These are phyloP conservation scores for Cichlasoma orientale DNA, from an alignment of 2,797 vertebrate genomes.

Conservation along the genomic window DNA sequence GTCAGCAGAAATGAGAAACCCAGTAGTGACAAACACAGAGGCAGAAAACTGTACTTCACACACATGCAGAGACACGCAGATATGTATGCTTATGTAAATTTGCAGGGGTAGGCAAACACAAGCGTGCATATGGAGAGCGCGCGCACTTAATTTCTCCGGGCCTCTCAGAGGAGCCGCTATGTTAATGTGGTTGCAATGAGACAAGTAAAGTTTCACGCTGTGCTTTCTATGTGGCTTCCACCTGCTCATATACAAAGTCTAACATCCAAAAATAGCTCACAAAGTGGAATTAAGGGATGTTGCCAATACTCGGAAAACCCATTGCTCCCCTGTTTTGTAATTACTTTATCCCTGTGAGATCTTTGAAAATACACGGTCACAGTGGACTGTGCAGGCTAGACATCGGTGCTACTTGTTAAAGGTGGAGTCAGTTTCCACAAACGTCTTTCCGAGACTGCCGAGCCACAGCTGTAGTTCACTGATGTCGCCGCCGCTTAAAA, in stretches of 20 bases:
- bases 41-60: slow-evolving; percentile 29
- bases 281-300: slow-evolving; percentile 42
- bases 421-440: slow-evolving; percentile 37
- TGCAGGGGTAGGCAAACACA: slow-evolving; percentile 33
- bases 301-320: slow-evolving; percentile 40
- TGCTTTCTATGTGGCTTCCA: slow-evolving; percentile 22
- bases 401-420: slow-evolving; percentile 55
- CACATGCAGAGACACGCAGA: slow-evolving; percentile 42
- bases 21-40: slow-evolving; percentile 22
- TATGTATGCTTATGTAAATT: slow-evolving; percentile 58
- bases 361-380: slow-evolving; percentile 43
- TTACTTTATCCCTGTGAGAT: slow-evolving; percentile 60
- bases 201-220: slow-evolving; percentile 24
- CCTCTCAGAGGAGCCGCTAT: slow-evolving; percentile 40
- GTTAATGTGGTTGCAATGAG: slow-evolving; percentile 36
- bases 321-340: slow-evolving; percentile 47
- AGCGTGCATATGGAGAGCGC: slow-evolving; percentile 31
- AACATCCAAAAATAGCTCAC: slow-evolving; percentile 45
- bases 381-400: slow-evolving; percentile 35
- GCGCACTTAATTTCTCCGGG: slow-evolving; percentile 47
- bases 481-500: slow-evolving; percentile 27
- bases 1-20: slow-evolving; percentile 44
- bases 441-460: slow-evolving; percentile 19
- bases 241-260: slow-evolving; percentile 34
- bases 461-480: slow-evolving; percentile 16